A percentile compares a stretch with the other conserved stretches of the same genome.
Conservation (phyloP, 2,888 invertebrate species). For the Trichogramma evanescens region DNA sequence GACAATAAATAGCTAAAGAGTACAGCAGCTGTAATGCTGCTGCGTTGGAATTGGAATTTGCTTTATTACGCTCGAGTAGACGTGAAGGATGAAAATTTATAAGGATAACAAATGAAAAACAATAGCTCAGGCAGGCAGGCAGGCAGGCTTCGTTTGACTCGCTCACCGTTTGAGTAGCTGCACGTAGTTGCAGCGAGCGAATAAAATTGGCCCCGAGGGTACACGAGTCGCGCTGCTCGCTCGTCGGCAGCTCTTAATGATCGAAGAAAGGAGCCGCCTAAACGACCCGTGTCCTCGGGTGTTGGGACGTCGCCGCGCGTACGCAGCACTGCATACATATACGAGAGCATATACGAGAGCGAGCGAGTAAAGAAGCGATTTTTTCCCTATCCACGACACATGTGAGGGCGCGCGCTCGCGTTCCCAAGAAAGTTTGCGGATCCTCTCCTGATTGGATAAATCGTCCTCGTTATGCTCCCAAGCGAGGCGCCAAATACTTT, state of each 20-base stretch:
- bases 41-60: no score
- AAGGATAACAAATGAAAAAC: not conserved
- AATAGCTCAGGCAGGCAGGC: conserved; percentile 14
- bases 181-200: conserved; percentile 8
- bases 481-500: conserved; percentile 13
- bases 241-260: conserved; percentile 39
- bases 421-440: conserved; percentile 22
- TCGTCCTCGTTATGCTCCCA: conserved; percentile 27
- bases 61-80: no score
- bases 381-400: not conserved
- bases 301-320: conserved; percentile 34
- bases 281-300: conserved; percentile 45
- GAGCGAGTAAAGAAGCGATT: conserved; percentile 21
- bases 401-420: not conserved
- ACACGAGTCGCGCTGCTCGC: conserved; percentile 24
- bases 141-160: conserved; percentile 27
- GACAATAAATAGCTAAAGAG: no score
- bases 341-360: not conserved
- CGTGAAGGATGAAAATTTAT: no score
- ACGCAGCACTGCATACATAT: conserved; percentile 18
- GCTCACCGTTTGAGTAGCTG: not conserved
- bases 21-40: no score
- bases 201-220: conserved; percentile 15
- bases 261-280: conserved; percentile 45
- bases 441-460: conserved; percentile 27